Evolutionary conservation across 2,888 invertebrate genomes (phyloP).

Genomic region (Pterostichus niger): DNA sequence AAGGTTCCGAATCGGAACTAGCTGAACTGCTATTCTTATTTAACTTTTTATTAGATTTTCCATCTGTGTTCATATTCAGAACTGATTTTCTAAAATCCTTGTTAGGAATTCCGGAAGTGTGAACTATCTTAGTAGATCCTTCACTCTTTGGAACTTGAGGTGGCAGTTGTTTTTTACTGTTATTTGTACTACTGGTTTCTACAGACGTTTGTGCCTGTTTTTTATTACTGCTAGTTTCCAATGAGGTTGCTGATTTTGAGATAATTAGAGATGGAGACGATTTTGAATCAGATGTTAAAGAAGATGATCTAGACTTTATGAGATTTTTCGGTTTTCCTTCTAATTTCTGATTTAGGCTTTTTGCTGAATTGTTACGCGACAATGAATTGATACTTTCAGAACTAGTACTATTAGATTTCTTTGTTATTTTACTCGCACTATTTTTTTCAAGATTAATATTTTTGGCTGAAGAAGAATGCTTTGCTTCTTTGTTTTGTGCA

Average conservation of each 20-base stretch:
- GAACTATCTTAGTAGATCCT: slow-evolving; percentile 71
- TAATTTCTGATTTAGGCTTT: slow-evolving; percentile 76
- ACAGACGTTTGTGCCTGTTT: slow-evolving; percentile 70
- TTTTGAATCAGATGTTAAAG: slow-evolving; percentile 57
- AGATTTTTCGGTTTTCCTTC: slow-evolving; percentile 77
- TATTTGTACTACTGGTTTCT: slow-evolving; percentile 68
- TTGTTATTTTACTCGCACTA: slow-evolving; percentile 62
- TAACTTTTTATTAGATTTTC: slow-evolving; percentile 74
- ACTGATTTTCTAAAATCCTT: slow-evolving; percentile 88
- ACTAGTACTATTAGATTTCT: slow-evolving; percentile 70
- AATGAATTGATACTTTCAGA: slow-evolving; percentile 74
- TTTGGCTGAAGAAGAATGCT: neutral
- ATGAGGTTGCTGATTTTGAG: slow-evolving; percentile 68
- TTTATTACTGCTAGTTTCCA: slow-evolving; percentile 69
- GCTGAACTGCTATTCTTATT: slow-evolving; percentile 77
- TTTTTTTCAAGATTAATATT: slow-evolving; percentile 30
- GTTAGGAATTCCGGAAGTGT: slow-evolving; percentile 79
- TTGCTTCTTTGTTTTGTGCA: slow-evolving; percentile 30
- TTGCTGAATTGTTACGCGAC: slow-evolving; percentile 76
- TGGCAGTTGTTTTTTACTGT: slow-evolving; percentile 73
- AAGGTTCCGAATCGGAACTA: slow-evolving; percentile 74
- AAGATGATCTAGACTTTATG: slow-evolving; percentile 74
- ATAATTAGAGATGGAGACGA: slow-evolving; percentile 68
- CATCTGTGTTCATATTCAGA: slow-evolving; percentile 82
- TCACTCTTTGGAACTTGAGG: slow-evolving; percentile 78